Base-by-base conservation (phyloP, 2,797 vertebrate species). In the Scleropages formosus region DNA sequence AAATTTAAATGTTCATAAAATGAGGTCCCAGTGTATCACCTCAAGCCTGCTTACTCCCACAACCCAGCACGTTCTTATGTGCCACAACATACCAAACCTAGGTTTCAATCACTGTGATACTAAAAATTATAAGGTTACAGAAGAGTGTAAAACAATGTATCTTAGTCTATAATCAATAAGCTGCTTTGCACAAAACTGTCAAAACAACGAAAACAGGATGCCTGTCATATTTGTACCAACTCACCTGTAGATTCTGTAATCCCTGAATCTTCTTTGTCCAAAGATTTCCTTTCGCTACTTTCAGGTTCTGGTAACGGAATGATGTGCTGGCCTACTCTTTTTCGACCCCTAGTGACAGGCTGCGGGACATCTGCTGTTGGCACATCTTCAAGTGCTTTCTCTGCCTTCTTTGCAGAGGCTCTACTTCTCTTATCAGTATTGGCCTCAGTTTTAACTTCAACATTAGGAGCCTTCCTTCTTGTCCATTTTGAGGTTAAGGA, bases 331-430 rank as follows among this genome's bases (percentile, higher is more conserved):
- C 70, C 27, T 13, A 46, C 46, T 60, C 76, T 81, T 63, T 79
- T 80, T 65, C 76, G 72, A 4, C 79, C 77, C 65, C 78, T 72
- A 47, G 62, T 63, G 12, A 26, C 63, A 12, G 75, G 71, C 79
- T 76, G 79, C 61, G 51, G 69, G 11, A 20, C 65, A 18, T 78
- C 46, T 4, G 63, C 73, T 10, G 65, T 70, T 60, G 69, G 24
- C 27, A 51, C 59, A n/a, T 11, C 53, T 15, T 62, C 46, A 70
- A 70, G 24, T 0, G 0, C 64, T 60, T 74, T 70, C 22, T 49
- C 74, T 1, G 26, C 60, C 49, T 39, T 59, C 72, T 56, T 78
- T 4, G 46, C 64, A 18, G 22, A 18, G 1, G 44, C 69, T 63
- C 49, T 72, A 27, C 22, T 22, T 12, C 73, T 66, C 75, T 62